Base-by-base conservation (phyloP, 2,888 invertebrate species). In the Drosophila ochracea region DNA sequence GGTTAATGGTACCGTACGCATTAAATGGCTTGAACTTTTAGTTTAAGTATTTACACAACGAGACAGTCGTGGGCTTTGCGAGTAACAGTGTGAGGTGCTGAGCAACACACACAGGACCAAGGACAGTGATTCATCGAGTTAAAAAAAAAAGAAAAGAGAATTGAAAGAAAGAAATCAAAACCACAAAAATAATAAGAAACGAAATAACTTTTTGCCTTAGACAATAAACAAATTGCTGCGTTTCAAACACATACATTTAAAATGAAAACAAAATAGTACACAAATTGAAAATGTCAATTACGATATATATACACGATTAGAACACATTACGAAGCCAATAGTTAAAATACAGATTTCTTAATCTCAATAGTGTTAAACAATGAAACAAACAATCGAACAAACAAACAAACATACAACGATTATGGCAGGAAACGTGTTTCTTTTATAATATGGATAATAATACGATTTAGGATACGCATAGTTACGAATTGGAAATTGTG, bases 281-380 rank as follows among this genome's bases (percentile, higher is more conserved):
- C 33, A 76, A 76, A 68, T 72, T 33, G 54, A 81, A 57, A 64
- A 64, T 54, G 21, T 83, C 63, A 82, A 81, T 84, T 67, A 84
- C 78, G 67, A 73, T 75, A 71, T 58, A 68, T 73, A 67, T 66
- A 88, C 64, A 90, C 77, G 74, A 71, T 74, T 78, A 84, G 55
- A 87, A 87, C 78, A 85, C 89, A 90, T 83, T 86, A 89, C 82
- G 84, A 86, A 89, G 86, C 89, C 89, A 86, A 86, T 86, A 58
- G 39, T 57, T 41, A 70, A 49, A 57, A 84, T 76, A 76, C 70
- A 76, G 58, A 71, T 63, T 47, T 59, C 47, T 65, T 73, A 54
- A 57, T 50, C 49, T 68, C 87, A 86, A 85, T 88, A 61, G 35
- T 63, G 70, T 61, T 21, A 53, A 78, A 76, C 77, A 76, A 80